These are phyloP conservation scores for Engraulis encrasicolus DNA, from an alignment of 2,113 vertebrate species.

Conservation along the genomic window DNA sequence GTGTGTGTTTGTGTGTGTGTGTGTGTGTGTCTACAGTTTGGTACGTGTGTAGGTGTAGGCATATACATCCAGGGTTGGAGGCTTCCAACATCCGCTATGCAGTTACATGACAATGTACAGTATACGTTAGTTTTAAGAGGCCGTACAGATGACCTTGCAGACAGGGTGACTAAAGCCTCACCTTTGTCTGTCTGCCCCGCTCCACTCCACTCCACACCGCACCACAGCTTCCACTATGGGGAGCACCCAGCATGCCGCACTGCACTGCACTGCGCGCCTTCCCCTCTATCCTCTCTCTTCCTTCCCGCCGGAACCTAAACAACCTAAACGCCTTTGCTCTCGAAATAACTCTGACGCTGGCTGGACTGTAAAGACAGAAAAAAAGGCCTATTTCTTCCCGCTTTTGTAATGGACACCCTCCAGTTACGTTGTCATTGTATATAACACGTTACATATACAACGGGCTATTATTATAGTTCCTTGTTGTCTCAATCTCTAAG, in stretches of 20 bases:
- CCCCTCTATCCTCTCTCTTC: not conserved
- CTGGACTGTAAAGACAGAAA: not conserved
- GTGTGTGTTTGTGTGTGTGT: no score
- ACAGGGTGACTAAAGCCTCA: not conserved
- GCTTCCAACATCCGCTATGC: not conserved
- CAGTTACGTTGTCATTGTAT: no score
- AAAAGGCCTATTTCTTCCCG: not conserved
- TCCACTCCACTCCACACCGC: no score
- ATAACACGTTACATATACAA: not conserved
- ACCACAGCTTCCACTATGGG: not conserved
- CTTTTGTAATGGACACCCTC: not conserved
- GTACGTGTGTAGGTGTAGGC: no score
- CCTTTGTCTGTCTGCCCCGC: not conserved
- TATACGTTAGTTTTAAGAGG: not conserved
- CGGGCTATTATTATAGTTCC: not conserved
- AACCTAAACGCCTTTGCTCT: slow-evolving; percentile 16
- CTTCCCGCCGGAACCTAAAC: slow-evolving; percentile 20
- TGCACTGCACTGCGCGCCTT: not conserved
- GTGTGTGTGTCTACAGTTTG: no score
- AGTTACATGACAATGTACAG: slow-evolving; percentile 13
- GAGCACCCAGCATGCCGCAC: no score
- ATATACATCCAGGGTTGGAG: no score
- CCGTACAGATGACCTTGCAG: not conserved
- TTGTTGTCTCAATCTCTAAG: not conserved
- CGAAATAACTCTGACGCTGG: not conserved